Evolutionary conservation across 2,888 invertebrate species (phyloP).

Genomic region (Eledona agricola): DNA sequence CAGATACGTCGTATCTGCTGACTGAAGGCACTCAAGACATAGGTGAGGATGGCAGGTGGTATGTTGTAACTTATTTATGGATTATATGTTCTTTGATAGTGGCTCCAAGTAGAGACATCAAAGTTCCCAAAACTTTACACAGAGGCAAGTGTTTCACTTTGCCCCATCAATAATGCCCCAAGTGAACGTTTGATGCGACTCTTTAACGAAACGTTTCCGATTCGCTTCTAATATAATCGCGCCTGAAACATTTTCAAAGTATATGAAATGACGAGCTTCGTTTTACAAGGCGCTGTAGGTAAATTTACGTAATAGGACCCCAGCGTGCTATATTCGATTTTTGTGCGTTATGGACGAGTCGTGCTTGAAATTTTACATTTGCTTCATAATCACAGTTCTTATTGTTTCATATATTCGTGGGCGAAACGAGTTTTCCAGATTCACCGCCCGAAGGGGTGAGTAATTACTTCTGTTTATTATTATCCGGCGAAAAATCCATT

Average conservation of each 20-base stretch:
- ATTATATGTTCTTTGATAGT: conserved; percentile 38
- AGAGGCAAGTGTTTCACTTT: conserved; percentile 10
- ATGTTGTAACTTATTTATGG: conserved; percentile 39
- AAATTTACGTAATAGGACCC: conserved; percentile 57
- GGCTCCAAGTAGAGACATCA: conserved; percentile 25
- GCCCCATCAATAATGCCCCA: conserved; percentile 27
- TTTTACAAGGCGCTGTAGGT: conserved; percentile 48
- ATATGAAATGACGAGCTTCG: conserved; percentile 14
- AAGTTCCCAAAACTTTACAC: conserved; percentile 28
- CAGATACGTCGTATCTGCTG: conserved; percentile 36
- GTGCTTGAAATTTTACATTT: conserved; percentile 47
- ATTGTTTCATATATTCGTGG: too few species aligned
- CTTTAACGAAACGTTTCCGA: conserved; percentile 1
- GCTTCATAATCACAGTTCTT: too few species aligned
- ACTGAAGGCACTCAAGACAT: conserved; percentile 38
- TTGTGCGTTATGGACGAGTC: conserved; percentile 50
- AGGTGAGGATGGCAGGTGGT: conserved; percentile 38
- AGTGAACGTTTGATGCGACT: conserved; percentile 7
- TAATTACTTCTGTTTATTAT: conserved; percentile 47
- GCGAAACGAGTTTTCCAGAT: conserved; percentile 8
- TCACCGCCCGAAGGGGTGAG: conserved; percentile 26
- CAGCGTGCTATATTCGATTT: conserved; percentile 56
- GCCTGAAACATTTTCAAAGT: conserved; percentile 25
- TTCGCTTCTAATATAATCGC: conserved; percentile 3
- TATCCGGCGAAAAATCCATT: conserved; percentile 46